Evolutionary conservation across 2,113 vertebrate genomes (phyloP).

Genomic region (Thomomys bottae): DNA sequence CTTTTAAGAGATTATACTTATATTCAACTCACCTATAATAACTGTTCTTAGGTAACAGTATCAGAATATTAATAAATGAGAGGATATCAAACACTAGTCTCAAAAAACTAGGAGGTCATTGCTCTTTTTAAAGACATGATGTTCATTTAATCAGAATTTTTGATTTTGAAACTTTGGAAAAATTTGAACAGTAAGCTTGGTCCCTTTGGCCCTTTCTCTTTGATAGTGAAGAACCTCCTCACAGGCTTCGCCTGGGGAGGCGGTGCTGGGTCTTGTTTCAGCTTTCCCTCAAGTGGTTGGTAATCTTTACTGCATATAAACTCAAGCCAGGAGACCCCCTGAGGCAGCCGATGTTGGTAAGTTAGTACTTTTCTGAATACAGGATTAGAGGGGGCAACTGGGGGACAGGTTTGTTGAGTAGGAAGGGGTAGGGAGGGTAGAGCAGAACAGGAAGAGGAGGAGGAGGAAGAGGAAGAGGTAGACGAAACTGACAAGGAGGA

Average conservation of each 20-base stretch:
- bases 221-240: not conserved
- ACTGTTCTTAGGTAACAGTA: not conserved
- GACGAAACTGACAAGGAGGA: not conserved
- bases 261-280: not conserved
- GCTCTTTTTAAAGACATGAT: conserved; percentile 54
- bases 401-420: not conserved
- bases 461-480: not conserved
- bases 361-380: not conserved
- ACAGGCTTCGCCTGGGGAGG: not conserved
- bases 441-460: not conserved
- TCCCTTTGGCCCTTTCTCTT: conserved; percentile 37
- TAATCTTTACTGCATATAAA: conserved; percentile 69
- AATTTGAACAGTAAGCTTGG: conserved; percentile 28
- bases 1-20: not conserved
- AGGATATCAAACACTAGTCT: conserved; percentile 43
- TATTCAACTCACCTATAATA: conserved; percentile 13
- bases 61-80: conserved; percentile 12
- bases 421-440: not conserved
- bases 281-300: conserved; percentile 45
- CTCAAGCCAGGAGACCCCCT: conserved; percentile 76
- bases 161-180: conserved; percentile 62
- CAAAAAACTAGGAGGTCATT: conserved; percentile 55
- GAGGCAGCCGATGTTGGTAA: conserved; percentile 63
- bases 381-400: not conserved
- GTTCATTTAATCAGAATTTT: conserved; percentile 69